phyloP scores from a whole-genome alignment of 2,888 invertebrate genomes.

The Ommatoiulus sabulosus region DNA sequence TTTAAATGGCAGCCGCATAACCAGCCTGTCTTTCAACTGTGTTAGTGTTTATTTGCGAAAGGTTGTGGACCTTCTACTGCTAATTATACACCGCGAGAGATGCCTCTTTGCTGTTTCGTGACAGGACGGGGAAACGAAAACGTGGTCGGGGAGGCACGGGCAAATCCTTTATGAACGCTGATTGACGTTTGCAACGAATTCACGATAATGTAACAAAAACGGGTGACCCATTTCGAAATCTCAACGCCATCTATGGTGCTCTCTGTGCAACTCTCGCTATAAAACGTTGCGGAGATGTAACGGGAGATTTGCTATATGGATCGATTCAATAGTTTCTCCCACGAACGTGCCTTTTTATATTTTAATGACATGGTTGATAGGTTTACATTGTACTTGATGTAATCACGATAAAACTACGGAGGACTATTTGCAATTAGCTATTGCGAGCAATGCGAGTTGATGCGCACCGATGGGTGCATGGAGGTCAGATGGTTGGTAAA shows the following conservation, averaged over 20 bases:
- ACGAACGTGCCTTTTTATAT: not conserved
- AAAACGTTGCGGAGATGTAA: no score
- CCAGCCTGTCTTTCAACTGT: slow-evolving; percentile 30
- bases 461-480: no score
- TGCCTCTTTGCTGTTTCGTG: slow-evolving; percentile 24
- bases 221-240: not conserved
- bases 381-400: not conserved
- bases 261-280: not conserved
- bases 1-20: slow-evolving; percentile 30
- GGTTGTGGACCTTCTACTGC: slow-evolving; percentile 20
- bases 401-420: not conserved
- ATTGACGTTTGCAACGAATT: not conserved
- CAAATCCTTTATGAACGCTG: not conserved
- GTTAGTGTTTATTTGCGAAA: slow-evolving; percentile 24
- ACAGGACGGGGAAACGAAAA: slow-evolving; percentile 20
- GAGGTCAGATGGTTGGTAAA: not conserved
- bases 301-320: no score
- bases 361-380: not conserved
- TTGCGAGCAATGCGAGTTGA: not conserved
- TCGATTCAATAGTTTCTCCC: no score
- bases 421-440: not conserved
- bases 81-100: slow-evolving; percentile 20
- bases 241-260: not conserved
- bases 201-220: not conserved
- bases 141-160: not conserved